Percentiles rank a stretch among this genome's conserved stretches.
Conservation (phyloP, 2,888 invertebrate genomes). For the Imbricaverruca yamaguchii region DNA sequence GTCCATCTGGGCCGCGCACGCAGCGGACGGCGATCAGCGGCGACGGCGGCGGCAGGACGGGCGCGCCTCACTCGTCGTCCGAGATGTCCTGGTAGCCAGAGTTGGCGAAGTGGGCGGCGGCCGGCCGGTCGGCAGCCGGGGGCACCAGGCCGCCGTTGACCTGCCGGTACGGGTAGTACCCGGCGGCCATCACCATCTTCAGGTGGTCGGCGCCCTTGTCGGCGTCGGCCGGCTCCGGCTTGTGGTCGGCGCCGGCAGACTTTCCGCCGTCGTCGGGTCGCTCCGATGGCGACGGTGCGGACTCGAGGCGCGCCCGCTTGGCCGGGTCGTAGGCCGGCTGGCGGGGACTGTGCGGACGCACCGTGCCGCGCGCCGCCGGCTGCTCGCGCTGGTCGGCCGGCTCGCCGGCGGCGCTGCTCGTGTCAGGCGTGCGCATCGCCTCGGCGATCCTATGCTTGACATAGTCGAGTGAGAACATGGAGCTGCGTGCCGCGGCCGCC, state of each 20-base stretch:
- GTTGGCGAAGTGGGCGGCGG: not conserved
- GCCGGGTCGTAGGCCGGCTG: not conserved
- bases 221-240: not conserved
- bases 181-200: slow-evolving; percentile 1
- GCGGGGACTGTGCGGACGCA: slow-evolving; percentile 16
- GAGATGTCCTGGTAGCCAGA: slow-evolving; percentile 21
- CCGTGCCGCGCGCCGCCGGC: slow-evolving; percentile 12
- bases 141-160: not conserved
- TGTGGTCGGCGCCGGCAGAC: not conserved
- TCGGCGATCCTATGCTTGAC: slow-evolving; percentile 31
- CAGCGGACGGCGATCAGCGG: no score
- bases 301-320: not conserved
- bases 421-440: slow-evolving; percentile 31
- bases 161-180: not conserved
- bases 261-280: not conserved
- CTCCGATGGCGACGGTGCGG: not conserved
- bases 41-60: no score
- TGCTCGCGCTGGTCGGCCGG: not conserved
- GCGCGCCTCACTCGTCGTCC: slow-evolving; percentile 2
- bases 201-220: not conserved
- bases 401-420: not conserved
- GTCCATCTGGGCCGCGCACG: no score
- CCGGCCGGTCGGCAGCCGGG: not conserved
- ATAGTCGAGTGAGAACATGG: slow-evolving; percentile 27
- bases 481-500: not conserved